These are phyloP conservation scores for Cydia fagiglandana DNA, from an alignment of 1,140 invertebrate genomes.

Conservation along the genomic window DNA sequence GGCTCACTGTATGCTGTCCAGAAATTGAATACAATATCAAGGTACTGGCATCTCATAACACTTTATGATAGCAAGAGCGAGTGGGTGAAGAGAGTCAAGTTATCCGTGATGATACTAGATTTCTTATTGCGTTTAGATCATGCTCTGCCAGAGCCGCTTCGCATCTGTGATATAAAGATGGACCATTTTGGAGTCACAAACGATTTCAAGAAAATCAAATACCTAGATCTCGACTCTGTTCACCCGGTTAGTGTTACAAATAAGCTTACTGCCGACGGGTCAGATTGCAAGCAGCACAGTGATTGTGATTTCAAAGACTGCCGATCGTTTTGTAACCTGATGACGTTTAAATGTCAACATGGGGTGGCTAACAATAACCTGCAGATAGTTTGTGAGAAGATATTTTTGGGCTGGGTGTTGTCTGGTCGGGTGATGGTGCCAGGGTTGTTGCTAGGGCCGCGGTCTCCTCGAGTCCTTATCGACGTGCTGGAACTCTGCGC, in stretches of 20 bases:
- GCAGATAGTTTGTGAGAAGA: conserved; percentile 82
- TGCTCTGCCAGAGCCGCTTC: conserved; percentile 79
- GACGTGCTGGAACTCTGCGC: conserved; percentile 80
- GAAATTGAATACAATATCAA: conserved; percentile 77
- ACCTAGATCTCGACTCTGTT: conserved; percentile 82
- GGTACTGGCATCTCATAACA: conserved; percentile 59
- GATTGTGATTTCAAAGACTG: conserved; percentile 86
- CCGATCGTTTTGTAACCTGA: conserved; percentile 79
- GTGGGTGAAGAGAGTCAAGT: conserved; percentile 77
- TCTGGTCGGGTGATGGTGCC: conserved; percentile 81
- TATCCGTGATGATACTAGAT: conserved; percentile 82
- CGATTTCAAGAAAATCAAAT: conserved; percentile 78
- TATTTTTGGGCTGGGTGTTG: conserved; percentile 82
- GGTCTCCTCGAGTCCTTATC: conserved; percentile 79
- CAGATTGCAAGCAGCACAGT: conserved; percentile 79
- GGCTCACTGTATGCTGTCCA: conserved; percentile 82
- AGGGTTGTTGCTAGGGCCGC: conserved; percentile 80
- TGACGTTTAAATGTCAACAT: conserved; percentile 75
- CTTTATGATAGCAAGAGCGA: conserved; percentile 64
- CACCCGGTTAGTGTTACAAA: conserved; percentile 74
- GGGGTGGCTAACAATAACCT: conserved; percentile 83
- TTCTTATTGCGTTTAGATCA: conserved; percentile 81
- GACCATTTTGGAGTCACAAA: conserved; percentile 83
- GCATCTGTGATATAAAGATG: conserved; percentile 84
- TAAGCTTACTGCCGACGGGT: conserved; percentile 65